Conservation (phyloP, 2,888 invertebrate genomes). For the Xestobium rufovillosum region DNA sequence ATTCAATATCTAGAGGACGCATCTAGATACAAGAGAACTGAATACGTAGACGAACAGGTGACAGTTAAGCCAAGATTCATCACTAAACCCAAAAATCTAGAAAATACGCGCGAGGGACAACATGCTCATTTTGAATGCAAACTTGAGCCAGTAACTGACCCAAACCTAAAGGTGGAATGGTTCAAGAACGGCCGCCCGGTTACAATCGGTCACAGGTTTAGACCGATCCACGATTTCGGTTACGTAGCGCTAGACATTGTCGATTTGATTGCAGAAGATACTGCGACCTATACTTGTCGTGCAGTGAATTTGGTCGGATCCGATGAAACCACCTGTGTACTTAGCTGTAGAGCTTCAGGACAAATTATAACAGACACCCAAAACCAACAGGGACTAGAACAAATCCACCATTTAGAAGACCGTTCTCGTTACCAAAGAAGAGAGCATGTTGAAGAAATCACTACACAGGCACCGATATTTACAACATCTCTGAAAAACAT, state of each 20-base stretch:
- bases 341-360: slow-evolving; percentile 67
- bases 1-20: slow-evolving; percentile 87
- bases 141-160: slow-evolving; percentile 92
- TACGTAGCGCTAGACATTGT: slow-evolving; percentile 96
- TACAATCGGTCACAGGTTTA: slow-evolving; percentile 88
- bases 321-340: slow-evolving; percentile 72
- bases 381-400: slow-evolving; percentile 80
- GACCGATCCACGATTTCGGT: slow-evolving; percentile 96
- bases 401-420: slow-evolving; percentile 85
- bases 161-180: slow-evolving; percentile 96
- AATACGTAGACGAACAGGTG: slow-evolving; percentile 75
- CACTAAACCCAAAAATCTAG: slow-evolving; percentile 79
- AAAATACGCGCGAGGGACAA: slow-evolving; percentile 78
- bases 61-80: slow-evolving; percentile 77
- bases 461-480: slow-evolving; percentile 87
- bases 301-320: slow-evolving; percentile 86
- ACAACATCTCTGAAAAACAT: slow-evolving; percentile 87
- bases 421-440: slow-evolving; percentile 67
- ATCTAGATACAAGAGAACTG: slow-evolving; percentile 74
- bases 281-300: slow-evolving; percentile 87
- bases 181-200: slow-evolving; percentile 91
- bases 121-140: slow-evolving; percentile 98
- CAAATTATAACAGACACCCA: slow-evolving; percentile 80
- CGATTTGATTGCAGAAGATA: slow-evolving; percentile 93
- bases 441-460: slow-evolving; percentile 72